phyloP scores from a whole-genome alignment of 2,113 vertebrate genomes.

The Anolis carolinensis region DNA sequence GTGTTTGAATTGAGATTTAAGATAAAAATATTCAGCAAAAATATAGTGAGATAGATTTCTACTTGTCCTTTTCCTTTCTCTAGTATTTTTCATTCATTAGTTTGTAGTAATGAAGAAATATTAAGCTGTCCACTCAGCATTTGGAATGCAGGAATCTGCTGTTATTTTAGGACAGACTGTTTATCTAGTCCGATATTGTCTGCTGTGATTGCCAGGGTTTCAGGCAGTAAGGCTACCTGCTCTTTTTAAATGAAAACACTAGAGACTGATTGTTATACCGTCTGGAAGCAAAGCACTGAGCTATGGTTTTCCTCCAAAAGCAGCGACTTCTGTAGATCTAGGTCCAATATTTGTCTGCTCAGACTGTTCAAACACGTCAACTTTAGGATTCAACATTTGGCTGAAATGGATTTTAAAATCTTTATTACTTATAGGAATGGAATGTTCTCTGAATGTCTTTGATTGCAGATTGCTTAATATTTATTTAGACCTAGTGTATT shows the following conservation, averaged over 20 bases:
- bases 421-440: background rate
- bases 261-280: background rate
- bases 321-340: background rate
- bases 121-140: too few species aligned
- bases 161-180: background rate
- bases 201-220: background rate
- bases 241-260: background rate
- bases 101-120: background rate
- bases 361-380: too few species aligned
- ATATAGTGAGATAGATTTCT: background rate
- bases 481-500: background rate
- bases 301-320: background rate
- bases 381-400: background rate
- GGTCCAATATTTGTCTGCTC: background rate
- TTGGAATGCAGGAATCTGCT: background rate
- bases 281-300: background rate
- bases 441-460: background rate
- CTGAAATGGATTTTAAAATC: slow-evolving; percentile 10
- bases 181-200: background rate
- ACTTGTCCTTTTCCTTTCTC: background rate
- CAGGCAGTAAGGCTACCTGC: background rate
- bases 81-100: background rate
- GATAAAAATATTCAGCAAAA: background rate
- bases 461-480: background rate
- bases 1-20: background rate